phyloP scores from a whole-genome alignment of 2,888 invertebrate species.

The Drosophila demipolita region DNA sequence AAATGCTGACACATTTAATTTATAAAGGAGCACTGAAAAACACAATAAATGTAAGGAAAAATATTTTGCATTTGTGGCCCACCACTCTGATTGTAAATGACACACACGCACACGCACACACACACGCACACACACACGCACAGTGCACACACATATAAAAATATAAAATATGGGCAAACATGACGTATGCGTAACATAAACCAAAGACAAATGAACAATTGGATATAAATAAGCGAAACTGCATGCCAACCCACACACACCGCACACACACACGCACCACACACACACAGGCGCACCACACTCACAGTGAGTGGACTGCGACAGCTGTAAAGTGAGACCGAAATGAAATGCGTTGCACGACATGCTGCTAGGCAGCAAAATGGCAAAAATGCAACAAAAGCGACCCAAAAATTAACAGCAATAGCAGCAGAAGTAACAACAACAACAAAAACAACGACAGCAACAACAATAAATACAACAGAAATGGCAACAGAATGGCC shows the following conservation, averaged over 20 bases:
- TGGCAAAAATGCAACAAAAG: constrained; percentile 71
- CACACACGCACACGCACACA: constrained; percentile 21
- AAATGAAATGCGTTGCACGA: constrained; percentile 59
- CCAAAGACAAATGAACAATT: constrained; percentile 81
- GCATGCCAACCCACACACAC: constrained; percentile 36
- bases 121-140: constrained; percentile 7
- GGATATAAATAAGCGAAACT: constrained; percentile 78
- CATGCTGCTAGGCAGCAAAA: constrained; percentile 45
- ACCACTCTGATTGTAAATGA: constrained; percentile 58
- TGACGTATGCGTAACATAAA: constrained; percentile 82
- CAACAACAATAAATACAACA: constrained; percentile 14
- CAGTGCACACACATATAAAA: constrained; percentile 53
- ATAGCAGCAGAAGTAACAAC: constrained; percentile 43
- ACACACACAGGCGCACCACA: constrained; percentile 6
- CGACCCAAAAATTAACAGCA: constrained; percentile 73
- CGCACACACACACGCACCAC: constrained; percentile 23
- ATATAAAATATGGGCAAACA: constrained; percentile 78
- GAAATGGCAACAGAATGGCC: constrained; percentile 37
- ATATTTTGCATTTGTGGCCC: constrained; percentile 73
- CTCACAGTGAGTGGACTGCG: constrained; percentile 30
- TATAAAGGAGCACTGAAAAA: constrained; percentile 62
- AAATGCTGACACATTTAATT: constrained; percentile 65
- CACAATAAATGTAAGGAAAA: constrained; percentile 72
- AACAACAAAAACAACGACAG: constrained; percentile 6
- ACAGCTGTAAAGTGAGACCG: constrained; percentile 36